phyloP scores from a whole-genome alignment of 2,797 vertebrate species.

The Meda fulgida region DNA sequence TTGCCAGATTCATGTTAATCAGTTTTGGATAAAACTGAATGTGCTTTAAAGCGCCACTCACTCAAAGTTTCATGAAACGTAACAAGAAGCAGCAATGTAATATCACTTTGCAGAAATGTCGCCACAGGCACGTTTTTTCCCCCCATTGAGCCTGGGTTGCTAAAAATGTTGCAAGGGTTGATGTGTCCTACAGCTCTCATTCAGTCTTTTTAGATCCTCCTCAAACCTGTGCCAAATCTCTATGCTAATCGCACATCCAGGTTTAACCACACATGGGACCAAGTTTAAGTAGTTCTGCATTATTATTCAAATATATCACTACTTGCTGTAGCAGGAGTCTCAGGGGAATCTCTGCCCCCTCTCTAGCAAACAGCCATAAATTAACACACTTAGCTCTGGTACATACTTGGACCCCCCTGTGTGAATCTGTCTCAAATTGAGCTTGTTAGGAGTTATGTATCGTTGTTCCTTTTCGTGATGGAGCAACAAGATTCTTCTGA shows the following conservation, averaged over 20 bases:
- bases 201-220: not conserved
- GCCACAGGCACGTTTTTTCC: not conserved
- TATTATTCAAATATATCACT: conserved; percentile 30
- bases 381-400: conserved; percentile 45
- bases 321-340: conserved; percentile 13
- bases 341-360: conserved; percentile 8
- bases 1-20: not conserved
- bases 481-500: not conserved
- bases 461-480: conserved; percentile 4
- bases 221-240: not conserved
- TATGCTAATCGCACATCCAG: not conserved
- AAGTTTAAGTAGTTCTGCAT: conserved; percentile 27
- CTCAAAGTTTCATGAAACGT: not conserved
- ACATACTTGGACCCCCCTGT: conserved; percentile 19
- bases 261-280: not conserved
- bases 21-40: not conserved
- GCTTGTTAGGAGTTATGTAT: conserved; percentile 35
- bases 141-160: not conserved
- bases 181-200: conserved; percentile 1
- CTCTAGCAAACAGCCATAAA: conserved; percentile 47
- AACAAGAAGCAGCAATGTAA: not conserved
- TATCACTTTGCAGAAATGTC: not conserved
- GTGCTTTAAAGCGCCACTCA: not conserved
- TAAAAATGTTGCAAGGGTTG: not conserved
- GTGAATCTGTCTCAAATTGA: conserved; percentile 25